Base-by-base conservation (phyloP, 1,140 invertebrate species). In the Orius insidiosus region DNA sequence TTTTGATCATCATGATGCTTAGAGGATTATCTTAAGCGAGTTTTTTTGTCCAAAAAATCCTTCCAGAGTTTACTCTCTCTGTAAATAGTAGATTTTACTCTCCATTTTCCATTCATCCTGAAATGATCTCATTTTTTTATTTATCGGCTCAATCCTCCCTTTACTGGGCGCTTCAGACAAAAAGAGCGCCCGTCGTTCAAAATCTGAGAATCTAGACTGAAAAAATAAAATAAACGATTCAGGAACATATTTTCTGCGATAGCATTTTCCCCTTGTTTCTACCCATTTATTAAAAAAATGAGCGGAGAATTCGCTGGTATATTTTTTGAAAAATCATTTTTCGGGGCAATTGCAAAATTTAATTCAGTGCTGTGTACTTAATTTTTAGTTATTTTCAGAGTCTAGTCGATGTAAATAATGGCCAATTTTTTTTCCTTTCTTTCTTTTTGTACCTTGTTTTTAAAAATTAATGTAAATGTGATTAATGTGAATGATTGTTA, bases 391-490 rank as follows among this genome's bases (percentile, higher is more conserved):
- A 3, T 36, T 11, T 36, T 11, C 14, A 36, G n/a, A 36, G 14
- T 46, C 45, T 46, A 46, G 45, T 46, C 45, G 35, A n/a, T 46
- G 45, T 46, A 46, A 46, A 46, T 46, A 46, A 10, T 18, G 18
- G 18, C 37, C 24, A 46, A 37, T 11, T 34, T 34, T 36, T 35
- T 19, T 36, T 37, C n/a, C 36, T 46, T 46, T 46, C 37, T 46
- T 36, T 38, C 15, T 18, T 46, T 46, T 46, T 46, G 34, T 46
- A 46, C 45, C 10, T 46, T 37, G n/a, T 36, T 46, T 45, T 11
- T 45, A 14, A 34, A 35, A 35, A 35, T 16, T 37, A 19, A 46
- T 24, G 24, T 24, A 36, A 43, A 43, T 31, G 41, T 43, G 19
- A 30, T 43, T 18, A 43, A 30, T 43, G 7, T 32, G 39, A 41